Percentiles rank a stretch among this genome's conserved stretches.
Evolutionary conservation across 2,113 vertebrate genomes (phyloP).

Genomic region (Clinocottus analis): DNA sequence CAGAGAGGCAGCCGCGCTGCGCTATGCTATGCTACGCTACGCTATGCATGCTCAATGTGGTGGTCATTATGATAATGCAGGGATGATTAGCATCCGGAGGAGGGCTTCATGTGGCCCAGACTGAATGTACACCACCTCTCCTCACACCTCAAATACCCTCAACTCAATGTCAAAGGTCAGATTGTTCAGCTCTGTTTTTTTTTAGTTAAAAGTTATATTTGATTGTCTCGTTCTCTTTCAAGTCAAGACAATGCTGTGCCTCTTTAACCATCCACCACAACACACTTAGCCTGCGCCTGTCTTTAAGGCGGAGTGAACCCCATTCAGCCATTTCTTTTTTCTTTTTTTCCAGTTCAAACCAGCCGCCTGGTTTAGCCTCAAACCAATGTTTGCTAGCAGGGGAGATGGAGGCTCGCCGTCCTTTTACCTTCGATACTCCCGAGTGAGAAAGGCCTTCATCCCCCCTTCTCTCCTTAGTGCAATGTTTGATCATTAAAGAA

Average conservation of each 20-base stretch:
- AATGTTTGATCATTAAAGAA: conserved; percentile 56
- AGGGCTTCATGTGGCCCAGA: conserved; percentile 42
- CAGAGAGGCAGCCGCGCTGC: conserved; percentile 20
- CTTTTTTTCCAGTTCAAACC: conserved; percentile 42
- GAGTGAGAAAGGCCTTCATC: conserved; percentile 43
- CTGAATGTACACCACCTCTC: conserved; percentile 73
- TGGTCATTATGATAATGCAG: conserved; percentile 41
- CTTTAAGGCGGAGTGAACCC: conserved; percentile 43
- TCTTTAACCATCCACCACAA: conserved; percentile 66
- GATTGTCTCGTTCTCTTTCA: conserved; percentile 46
- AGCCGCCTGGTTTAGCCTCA: conserved; percentile 45
- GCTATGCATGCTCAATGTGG: conserved; percentile 69
- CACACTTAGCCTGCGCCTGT: conserved; percentile 47
- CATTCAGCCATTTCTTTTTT: conserved; percentile 41
- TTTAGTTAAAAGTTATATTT: conserved; percentile 31
- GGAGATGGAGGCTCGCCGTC: conserved; percentile 49
- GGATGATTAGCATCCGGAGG: conserved; percentile 45
- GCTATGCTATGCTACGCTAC: conserved; percentile 13
- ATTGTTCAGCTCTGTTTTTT: conserved; percentile 34
- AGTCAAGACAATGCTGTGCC: conserved; percentile 69
- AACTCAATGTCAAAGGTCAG: conserved; percentile 29
- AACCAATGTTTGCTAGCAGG: conserved; percentile 37
- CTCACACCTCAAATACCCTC: conserved; percentile 30
- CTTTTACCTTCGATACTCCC: conserved; percentile 25
- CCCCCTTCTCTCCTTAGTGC: conserved; percentile 58